These are phyloP conservation scores for Dyspetes luteomarginatus DNA, from an alignment of 2,888 invertebrate species.

Conservation along the genomic window DNA sequence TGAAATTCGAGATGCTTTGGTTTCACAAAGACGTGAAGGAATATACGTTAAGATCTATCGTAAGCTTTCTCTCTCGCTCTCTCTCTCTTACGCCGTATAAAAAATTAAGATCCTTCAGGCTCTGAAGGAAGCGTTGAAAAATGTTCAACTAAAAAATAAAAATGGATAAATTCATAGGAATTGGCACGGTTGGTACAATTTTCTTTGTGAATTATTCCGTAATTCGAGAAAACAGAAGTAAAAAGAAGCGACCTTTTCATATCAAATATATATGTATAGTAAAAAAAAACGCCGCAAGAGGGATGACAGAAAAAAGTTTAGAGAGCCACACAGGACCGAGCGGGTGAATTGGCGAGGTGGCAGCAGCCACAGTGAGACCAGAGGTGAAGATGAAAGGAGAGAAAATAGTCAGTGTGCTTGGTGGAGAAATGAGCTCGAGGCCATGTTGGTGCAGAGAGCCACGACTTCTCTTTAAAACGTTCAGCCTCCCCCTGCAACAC, in stretches of 20 bases:
- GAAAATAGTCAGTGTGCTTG: conserved; percentile 25
- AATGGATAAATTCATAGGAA: conserved; percentile 6
- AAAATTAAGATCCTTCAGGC: no score
- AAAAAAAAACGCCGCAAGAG: conserved; percentile 32
- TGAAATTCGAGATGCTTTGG: conserved; percentile 22
- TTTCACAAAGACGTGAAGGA: not conserved
- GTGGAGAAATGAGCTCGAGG: conserved; percentile 55
- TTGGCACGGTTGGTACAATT: not conserved
- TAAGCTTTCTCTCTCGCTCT: not conserved
- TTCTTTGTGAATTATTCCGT: conserved; percentile 54
- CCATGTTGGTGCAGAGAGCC: conserved; percentile 25
- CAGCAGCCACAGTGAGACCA: conserved; percentile 24
- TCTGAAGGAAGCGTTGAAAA: not conserved
- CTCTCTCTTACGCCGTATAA: no score
- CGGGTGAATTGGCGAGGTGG: conserved; percentile 23
- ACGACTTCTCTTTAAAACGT: conserved; percentile 55
- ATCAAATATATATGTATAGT: not conserved
- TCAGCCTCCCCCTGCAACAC: conserved; percentile 28
- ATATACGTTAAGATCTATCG: conserved; percentile 18
- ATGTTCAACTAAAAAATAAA: not conserved
- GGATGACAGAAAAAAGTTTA: conserved; percentile 52
- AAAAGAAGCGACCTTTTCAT: conserved; percentile 28
- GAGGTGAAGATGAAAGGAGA: conserved; percentile 51
- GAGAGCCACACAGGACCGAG: conserved; percentile 32
- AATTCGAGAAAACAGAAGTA: conserved; percentile 12